Base-by-base conservation (phyloP, 2,113 vertebrate genomes). In the Pedionomus torquatus region DNA sequence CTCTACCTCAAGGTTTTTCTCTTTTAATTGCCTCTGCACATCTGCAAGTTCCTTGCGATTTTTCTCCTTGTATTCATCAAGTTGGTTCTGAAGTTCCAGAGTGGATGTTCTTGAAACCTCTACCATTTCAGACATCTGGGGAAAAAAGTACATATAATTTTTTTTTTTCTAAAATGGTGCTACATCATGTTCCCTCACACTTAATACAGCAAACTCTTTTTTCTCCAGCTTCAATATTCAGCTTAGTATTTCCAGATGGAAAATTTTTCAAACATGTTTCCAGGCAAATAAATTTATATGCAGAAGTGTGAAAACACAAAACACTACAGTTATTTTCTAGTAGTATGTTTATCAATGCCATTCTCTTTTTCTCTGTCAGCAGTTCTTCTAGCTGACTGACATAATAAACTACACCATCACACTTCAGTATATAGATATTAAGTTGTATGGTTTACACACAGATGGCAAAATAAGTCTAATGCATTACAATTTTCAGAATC, bases 1-100 rank as follows among this genome's bases (percentile, higher is more conserved):
- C 51, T 99, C 99, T 64, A 99, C 96, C 94, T 99, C 99, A 31
- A 98, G 93, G 46, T 95, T 98, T 87, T 99, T 98, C 64, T 99
- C 99, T 93, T 98, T 99, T 85, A 99, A 95, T 77, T 99, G 99
- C 64, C 97, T 98, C 91, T 99, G 99, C 95, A 99, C 95, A 65
- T 99, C 99, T 1, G 98, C 80, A 75, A 99, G 97, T 93, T 99
- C 99, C 89, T 95, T 97, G 44, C 98, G 98, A 87, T 99, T 99
- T 95, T 99, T 99, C 91, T 99, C 99, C 89, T 99, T 99, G 90
- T 99, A 99, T 86, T 99, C 98, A 83, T 99, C 98, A 89, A 99
- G 98, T 95, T 99, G 99, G 94, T 98, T 99, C 97, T 99, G 99
- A 92, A 99, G 98, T 91, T 99, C 99, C 87, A 98, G 95, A 2